Evolutionary conservation across 1,140 invertebrate species (phyloP).

Genomic region (Galleria mellonella): DNA sequence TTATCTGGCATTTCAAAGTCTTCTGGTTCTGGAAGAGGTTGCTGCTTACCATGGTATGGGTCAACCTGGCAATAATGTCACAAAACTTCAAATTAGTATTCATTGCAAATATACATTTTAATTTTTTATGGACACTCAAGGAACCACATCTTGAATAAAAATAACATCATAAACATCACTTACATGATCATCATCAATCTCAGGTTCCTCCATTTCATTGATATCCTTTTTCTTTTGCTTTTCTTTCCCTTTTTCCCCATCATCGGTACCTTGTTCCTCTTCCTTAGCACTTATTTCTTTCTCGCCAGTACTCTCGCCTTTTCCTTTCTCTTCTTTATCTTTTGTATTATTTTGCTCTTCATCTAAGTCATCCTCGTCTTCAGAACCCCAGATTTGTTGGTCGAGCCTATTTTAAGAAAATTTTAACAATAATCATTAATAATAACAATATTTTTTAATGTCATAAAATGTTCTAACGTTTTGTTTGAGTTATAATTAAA

Average conservation of each 20-base stretch:
- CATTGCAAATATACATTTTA: conserved; percentile 13
- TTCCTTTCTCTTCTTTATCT: conserved; percentile 76
- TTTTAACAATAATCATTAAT: conserved; percentile 3
- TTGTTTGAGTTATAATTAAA: too few relatives aligned
- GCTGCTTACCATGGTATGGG: conserved; percentile 88
- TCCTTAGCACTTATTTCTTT: conserved; percentile 84
- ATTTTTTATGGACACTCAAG: background rate
- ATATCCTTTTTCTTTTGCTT: conserved; percentile 82
- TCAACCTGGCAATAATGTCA: conserved; percentile 77
- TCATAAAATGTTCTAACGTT: too few relatives aligned
- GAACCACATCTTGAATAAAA: background rate
- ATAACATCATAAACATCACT: conserved; percentile 10
- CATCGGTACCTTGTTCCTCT: conserved; percentile 79
- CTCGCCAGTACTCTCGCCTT: conserved; percentile 64
- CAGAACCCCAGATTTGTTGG: conserved; percentile 92
- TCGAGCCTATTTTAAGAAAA: conserved; percentile 78
- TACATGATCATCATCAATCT: conserved; percentile 86
- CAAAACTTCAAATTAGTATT: too few relatives aligned
- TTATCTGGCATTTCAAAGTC: conserved; percentile 89
- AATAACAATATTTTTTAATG: background rate
- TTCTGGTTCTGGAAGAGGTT: conserved; percentile 85
- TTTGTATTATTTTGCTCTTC: conserved; percentile 75
- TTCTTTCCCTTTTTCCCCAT: conserved; percentile 74
- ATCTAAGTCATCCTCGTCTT: conserved; percentile 82
- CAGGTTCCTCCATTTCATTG: conserved; percentile 86